Evolutionary conservation across 2,113 vertebrate species (phyloP).

Genomic region (Cricetomys ansorgei): DNA sequence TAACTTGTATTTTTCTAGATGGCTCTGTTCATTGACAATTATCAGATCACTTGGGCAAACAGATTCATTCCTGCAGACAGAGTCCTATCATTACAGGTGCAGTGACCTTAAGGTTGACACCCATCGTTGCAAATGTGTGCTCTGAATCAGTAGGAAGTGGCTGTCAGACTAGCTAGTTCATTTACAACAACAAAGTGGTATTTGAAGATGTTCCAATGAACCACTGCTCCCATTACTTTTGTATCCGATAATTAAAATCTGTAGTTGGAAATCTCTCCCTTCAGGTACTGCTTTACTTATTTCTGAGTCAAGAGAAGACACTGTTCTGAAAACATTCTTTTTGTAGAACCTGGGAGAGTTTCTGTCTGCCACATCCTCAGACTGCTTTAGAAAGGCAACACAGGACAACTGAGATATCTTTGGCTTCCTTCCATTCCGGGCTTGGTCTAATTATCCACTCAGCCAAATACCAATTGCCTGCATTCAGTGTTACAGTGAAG

Average conservation of each 20-base stretch:
- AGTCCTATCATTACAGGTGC: not conserved
- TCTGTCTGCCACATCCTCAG: constrained; percentile 35
- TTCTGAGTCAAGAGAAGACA: constrained; percentile 46
- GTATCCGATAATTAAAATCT: constrained; percentile 59
- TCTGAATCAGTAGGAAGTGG: not conserved
- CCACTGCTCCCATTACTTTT: not conserved
- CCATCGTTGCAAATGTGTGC: not conserved
- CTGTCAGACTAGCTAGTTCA: not conserved
- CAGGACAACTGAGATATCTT: not conserved
- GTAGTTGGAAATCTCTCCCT: not conserved
- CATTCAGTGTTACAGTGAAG: not conserved
- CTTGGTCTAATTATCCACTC: constrained; percentile 56
- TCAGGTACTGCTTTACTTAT: constrained; percentile 61
- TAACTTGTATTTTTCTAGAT: not conserved
- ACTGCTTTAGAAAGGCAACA: not conserved
- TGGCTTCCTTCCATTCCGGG: constrained; percentile 1
- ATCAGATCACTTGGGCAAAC: not conserved
- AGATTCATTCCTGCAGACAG: not conserved
- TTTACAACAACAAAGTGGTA: not conserved
- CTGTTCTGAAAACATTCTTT: constrained; percentile 28
- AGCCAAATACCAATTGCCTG: constrained; percentile 69
- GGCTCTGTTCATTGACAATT: not conserved
- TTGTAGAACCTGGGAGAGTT: not conserved
- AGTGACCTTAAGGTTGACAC: too few relatives aligned
- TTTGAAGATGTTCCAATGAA: constrained; percentile 46